Conservation (phyloP, 1,140 invertebrate genomes). For the Atta colombica region DNA sequence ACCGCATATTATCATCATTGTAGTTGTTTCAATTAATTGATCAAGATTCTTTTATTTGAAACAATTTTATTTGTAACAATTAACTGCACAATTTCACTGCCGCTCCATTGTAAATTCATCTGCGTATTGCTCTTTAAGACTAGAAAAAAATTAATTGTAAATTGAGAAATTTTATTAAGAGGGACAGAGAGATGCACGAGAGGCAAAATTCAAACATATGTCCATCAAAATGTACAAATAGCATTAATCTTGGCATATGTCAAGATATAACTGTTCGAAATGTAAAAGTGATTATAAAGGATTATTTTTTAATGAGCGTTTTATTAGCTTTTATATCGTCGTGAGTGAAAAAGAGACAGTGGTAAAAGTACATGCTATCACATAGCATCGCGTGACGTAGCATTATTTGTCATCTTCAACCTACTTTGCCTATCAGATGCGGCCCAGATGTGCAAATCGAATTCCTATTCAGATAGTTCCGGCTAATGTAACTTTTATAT, state of each 20-base stretch:
- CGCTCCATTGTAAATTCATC: neutral
- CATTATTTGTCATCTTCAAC: slow-evolving; percentile 49
- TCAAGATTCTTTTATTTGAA: neutral
- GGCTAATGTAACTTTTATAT: slow-evolving; percentile 38
- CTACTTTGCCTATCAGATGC: slow-evolving; percentile 49
- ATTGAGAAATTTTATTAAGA: neutral
- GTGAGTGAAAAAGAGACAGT: neutral
- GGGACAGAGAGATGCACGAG: neutral
- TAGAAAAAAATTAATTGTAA: neutral
- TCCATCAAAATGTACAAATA: neutral
- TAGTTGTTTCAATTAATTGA: neutral
- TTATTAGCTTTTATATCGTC: neutral
- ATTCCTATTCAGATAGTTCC: slow-evolving; percentile 30
- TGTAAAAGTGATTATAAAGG: neutral
- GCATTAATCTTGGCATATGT: neutral
- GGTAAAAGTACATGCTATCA: neutral
- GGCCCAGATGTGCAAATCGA: slow-evolving; percentile 37
- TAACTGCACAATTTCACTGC: neutral
- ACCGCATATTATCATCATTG: neutral
- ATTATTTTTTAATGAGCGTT: neutral
- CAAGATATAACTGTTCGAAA: neutral
- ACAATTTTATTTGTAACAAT: neutral
- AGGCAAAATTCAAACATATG: neutral
- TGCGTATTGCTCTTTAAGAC: neutral
- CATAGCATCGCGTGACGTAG: slow-evolving; percentile 27